A percentile compares a stretch with the other conserved stretches of the same genome.
phyloP scores from a whole-genome alignment of 2,113 vertebrate species.

The Poecilia latipinna region DNA sequence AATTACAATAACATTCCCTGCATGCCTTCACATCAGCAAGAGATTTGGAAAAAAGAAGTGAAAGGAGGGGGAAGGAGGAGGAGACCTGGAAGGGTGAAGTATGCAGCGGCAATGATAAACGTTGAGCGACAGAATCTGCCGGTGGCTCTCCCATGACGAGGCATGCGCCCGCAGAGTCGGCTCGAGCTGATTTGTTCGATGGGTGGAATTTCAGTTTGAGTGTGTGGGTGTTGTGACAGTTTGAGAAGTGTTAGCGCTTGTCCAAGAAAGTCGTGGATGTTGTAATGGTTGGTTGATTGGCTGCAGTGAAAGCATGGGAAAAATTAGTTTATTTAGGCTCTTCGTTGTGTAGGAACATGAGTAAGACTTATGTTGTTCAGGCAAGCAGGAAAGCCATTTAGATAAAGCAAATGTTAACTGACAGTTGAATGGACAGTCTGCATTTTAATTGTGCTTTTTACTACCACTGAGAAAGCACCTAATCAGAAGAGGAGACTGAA shows the following conservation, averaged over 20 bases:
- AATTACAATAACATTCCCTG: conserved; percentile 81
- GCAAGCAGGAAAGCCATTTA: conserved; percentile 19
- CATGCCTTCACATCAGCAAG: conserved; percentile 62
- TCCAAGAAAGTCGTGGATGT: conserved; percentile 47
- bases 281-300: conserved; percentile 49
- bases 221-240: conserved; percentile 70
- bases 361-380: not conserved
- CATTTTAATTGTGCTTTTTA: conserved; percentile 31
- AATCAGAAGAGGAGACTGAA: not conserved
- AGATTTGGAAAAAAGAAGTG: conserved; percentile 33
- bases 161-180: conserved; percentile 11
- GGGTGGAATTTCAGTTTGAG: conserved; percentile 61
- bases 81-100: conserved; percentile 51
- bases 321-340: conserved; percentile 16
- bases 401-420: conserved; percentile 38
- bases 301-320: conserved; percentile 39
- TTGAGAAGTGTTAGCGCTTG: conserved; percentile 68
- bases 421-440: conserved; percentile 21
- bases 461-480: conserved; percentile 10
- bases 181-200: conserved; percentile 47
- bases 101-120: conserved; percentile 43
- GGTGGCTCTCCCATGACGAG: conserved; percentile 71
- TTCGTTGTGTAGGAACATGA: conserved; percentile 4
- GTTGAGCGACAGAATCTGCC: conserved; percentile 56
- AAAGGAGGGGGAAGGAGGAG: conserved; percentile 13